phyloP scores from a whole-genome alignment of 2,888 invertebrate genomes.

The Noctua pronuba region DNA sequence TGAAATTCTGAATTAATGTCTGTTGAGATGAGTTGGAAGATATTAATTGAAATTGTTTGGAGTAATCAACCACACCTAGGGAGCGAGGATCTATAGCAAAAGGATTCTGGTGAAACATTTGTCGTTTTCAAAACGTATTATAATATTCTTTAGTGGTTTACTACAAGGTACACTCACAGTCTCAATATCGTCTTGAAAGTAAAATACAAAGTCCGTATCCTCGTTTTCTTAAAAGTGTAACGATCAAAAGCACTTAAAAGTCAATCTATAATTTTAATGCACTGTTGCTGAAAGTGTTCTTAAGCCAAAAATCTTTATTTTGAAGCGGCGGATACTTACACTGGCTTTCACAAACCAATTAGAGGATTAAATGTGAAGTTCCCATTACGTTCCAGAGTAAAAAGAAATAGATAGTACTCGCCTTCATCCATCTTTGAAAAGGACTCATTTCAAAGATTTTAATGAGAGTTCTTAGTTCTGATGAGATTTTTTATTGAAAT shows the following conservation, averaged over 20 bases:
- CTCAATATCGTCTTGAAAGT: background rate
- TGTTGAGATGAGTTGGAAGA: background rate
- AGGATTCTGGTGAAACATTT: background rate
- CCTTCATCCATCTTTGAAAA: constrained; percentile 46
- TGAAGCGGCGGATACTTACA: background rate
- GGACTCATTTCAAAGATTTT: constrained; percentile 61
- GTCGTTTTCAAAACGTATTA: background rate
- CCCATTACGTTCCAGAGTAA: constrained; percentile 34
- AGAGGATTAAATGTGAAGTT: constrained; percentile 50
- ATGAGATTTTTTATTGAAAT: constrained; percentile 47
- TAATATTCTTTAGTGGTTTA: background rate
- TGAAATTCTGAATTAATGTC: constrained; percentile 28
- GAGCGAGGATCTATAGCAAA: background rate
- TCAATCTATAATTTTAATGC: too few relatives aligned
- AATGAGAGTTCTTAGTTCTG: constrained; percentile 54
- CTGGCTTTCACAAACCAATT: constrained; percentile 52
- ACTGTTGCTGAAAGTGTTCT: background rate
- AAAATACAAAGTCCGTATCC: background rate
- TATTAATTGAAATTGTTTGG: constrained; percentile 34
- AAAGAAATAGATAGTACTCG: constrained; percentile 52
- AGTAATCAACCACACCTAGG: background rate
- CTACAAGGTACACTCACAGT: background rate
- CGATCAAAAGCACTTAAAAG: background rate
- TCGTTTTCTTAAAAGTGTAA: background rate
- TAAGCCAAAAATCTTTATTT: constrained; percentile 1